Evolutionary conservation across 2,797 vertebrate species (phyloP).

Genomic region (Phataginus tetradactyla): DNA sequence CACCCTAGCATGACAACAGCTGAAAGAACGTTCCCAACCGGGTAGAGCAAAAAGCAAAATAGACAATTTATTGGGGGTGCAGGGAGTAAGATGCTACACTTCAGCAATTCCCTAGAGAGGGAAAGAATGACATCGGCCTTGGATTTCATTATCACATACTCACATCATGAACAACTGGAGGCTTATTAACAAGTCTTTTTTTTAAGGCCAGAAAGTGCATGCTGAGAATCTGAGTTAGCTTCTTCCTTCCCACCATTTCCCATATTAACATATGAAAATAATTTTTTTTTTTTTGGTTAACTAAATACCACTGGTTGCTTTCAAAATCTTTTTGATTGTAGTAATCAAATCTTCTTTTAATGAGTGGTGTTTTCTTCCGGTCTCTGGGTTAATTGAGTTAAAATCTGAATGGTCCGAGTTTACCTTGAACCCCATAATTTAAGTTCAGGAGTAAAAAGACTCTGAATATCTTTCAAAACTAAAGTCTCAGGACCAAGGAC

Average conservation of each 20-base stretch:
- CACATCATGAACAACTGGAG: neutral
- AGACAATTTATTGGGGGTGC: neutral
- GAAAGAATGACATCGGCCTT: neutral
- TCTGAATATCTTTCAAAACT: neutral
- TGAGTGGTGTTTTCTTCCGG: neutral
- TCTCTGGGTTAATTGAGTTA: neutral
- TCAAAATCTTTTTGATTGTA: neutral
- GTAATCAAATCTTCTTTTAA: neutral
- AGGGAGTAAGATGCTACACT: neutral
- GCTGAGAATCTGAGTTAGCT: neutral
- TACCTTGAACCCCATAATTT: neutral
- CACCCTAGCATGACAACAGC: neutral
- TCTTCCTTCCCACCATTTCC: neutral
- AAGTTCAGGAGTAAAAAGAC: neutral
- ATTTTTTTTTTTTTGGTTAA: neutral
- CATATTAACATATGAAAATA: neutral
- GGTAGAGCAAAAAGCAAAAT: neutral
- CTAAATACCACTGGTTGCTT: neutral
- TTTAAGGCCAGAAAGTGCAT: neutral
- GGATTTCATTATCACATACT: neutral
- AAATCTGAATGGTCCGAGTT: slow-evolving; percentile 10
- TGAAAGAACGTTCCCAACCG: neutral
- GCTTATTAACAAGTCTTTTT: neutral
- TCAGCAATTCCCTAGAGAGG: neutral
- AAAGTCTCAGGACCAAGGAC: neutral